Percentiles rank a stretch among this genome's conserved stretches.
These are phyloP conservation scores for Apodemia duryi DNA, from an alignment of 2,888 invertebrate species.

Conservation along the genomic window DNA sequence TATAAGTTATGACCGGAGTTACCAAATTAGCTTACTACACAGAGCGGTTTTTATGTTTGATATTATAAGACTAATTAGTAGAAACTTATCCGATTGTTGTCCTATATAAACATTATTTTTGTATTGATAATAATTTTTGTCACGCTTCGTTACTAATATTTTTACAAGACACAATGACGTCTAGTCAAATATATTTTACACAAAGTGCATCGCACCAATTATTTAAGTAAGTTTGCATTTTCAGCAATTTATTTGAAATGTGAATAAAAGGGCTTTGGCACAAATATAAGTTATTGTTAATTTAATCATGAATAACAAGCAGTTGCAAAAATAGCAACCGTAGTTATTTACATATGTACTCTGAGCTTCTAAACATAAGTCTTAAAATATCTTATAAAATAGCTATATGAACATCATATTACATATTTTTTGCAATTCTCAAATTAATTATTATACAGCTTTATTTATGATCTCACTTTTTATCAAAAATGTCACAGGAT, in stretches of 20 bases:
- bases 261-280: background rate
- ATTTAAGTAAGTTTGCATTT: background rate
- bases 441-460: too few species aligned
- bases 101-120: background rate
- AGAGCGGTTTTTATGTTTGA: background rate
- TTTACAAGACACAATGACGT: background rate
- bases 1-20: background rate
- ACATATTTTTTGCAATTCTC: background rate
- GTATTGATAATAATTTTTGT: constrained; percentile 1
- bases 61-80: background rate
- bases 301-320: background rate
- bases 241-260: background rate
- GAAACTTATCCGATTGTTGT: background rate
- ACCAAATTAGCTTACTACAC: background rate
- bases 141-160: background rate
- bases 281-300: constrained; percentile 1
- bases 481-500: too few species aligned
- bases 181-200: background rate
- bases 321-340: background rate
- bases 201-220: background rate
- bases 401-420: too few species aligned
- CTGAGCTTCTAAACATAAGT: too few species aligned
- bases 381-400: too few species aligned
- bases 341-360: background rate
- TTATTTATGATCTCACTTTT: too few species aligned